phyloP scores from a whole-genome alignment of 53 echinoderm and acorn worm species.

The Crossaster papposus region DNA sequence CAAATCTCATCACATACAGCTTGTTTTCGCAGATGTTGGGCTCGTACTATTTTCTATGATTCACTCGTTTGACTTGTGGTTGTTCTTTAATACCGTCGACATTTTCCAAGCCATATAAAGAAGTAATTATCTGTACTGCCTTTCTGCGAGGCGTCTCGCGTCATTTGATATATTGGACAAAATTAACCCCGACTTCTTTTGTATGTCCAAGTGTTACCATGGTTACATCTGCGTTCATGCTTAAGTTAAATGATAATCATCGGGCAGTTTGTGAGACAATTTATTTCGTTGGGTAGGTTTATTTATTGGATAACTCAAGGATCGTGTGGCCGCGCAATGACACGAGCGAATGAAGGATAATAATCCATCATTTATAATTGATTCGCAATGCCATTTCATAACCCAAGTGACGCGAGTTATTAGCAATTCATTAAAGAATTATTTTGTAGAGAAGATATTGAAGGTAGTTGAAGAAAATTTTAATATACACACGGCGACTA shows the following conservation, averaged over 20 bases:
- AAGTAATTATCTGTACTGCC: slow-evolving; percentile 1
- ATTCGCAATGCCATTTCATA: not conserved
- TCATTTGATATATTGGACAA: slow-evolving; percentile 28
- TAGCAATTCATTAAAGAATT: too few relatives aligned
- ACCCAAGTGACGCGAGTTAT: not conserved
- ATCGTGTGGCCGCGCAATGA: not conserved
- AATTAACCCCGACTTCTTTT: slow-evolving; percentile 10
- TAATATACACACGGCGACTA: too few relatives aligned
- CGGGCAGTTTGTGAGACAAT: slow-evolving; percentile 37
- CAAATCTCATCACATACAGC: not conserved
- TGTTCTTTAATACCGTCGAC: too few relatives aligned
- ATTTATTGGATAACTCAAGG: slow-evolving; percentile 17
- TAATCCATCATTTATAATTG: not conserved
- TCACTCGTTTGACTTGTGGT: not conserved
- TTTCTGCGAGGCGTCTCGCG: slow-evolving; percentile 11
- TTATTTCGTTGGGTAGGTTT: slow-evolving; percentile 29
- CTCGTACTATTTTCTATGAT: not conserved
- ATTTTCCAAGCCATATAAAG: not conserved
- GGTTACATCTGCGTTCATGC: slow-evolving; percentile 57
- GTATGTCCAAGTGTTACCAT: slow-evolving; percentile 25
- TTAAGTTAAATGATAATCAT: slow-evolving; percentile 56
- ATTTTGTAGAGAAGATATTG: too few relatives aligned
- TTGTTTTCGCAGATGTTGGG: not conserved
- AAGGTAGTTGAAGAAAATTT: too few relatives aligned
- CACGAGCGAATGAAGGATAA: not conserved